Evolutionary conservation across 2,113 vertebrate species (phyloP).

Genomic region (Passer domesticus): DNA sequence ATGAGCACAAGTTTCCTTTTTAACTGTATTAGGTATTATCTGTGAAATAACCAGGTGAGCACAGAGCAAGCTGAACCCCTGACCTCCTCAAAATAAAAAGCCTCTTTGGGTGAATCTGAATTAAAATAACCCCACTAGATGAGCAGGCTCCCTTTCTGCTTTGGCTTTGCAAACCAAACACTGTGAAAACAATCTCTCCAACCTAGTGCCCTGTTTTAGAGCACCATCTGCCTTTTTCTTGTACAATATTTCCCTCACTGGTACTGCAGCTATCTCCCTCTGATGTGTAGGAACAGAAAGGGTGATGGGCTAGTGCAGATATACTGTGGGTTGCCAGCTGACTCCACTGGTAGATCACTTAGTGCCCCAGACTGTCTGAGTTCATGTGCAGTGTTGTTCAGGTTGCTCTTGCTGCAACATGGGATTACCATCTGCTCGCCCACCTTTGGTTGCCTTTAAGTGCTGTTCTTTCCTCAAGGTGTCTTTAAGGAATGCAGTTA

Average conservation of each 20-base stretch:
- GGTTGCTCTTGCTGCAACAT: not conserved
- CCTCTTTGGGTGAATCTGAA: not conserved
- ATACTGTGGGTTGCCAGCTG: not conserved
- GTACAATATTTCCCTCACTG: accelerated
- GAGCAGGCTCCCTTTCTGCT: not conserved
- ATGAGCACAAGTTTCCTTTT: not conserved
- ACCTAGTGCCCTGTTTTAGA: not conserved
- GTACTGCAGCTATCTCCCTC: not conserved
- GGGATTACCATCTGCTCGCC: not conserved
- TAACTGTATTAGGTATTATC: not conserved
- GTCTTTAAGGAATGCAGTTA: not conserved
- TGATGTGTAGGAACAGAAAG: not conserved
- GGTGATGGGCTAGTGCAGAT: not conserved
- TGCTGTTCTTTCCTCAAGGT: not conserved
- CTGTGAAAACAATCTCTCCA: not conserved
- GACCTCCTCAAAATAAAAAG: not conserved
- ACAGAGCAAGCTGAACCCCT: not conserved
- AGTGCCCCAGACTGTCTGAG: not conserved
- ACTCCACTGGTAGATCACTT: not conserved
- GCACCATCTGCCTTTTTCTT: not conserved
- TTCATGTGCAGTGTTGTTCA: not conserved
- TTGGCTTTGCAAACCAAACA: conserved; percentile 1
- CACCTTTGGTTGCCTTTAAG: not conserved
- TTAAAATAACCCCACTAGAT: not conserved
- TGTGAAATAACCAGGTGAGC: not conserved